Evolutionary conservation across 2,888 invertebrate species (phyloP).

Genomic region (Cheilosia vernalis): DNA sequence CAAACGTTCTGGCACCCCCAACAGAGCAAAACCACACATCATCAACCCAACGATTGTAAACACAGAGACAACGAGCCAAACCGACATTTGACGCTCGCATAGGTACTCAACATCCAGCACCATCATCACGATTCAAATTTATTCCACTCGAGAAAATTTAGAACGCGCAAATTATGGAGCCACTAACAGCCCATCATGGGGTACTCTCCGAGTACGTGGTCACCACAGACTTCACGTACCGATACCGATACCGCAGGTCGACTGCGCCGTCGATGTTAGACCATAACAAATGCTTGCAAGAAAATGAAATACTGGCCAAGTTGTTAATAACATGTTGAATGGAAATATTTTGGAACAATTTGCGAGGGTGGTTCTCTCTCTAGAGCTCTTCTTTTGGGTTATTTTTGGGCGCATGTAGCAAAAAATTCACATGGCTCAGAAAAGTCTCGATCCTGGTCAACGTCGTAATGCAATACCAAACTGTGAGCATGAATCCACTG

Average conservation of each 20-base stretch:
- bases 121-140: constrained; percentile 70
- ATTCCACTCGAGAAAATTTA: constrained; percentile 71
- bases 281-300: constrained; percentile 74
- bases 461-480: constrained; percentile 58
- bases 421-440: constrained; percentile 61
- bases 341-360: constrained; percentile 77
- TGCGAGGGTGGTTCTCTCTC: constrained; percentile 76
- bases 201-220: constrained; percentile 52
- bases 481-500: constrained; percentile 63
- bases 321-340: constrained; percentile 77
- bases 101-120: constrained; percentile 3
- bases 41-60: constrained; percentile 51
- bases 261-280: constrained; percentile 30
- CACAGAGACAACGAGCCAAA: constrained; percentile 49
- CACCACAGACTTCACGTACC: constrained; percentile 54
- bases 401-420: constrained; percentile 53
- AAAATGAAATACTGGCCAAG: constrained; percentile 75
- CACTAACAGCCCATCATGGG: constrained; percentile 27
- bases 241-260: not conserved
- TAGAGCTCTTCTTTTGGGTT: constrained; percentile 18
- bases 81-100: constrained; percentile 65
- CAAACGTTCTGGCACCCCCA: constrained; percentile 74
- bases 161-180: constrained; percentile 71
- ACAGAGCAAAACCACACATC: constrained; percentile 64
- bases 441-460: not conserved